Evolutionary conservation across 2,113 vertebrate genomes (phyloP).

Genomic region (Conger conger): DNA sequence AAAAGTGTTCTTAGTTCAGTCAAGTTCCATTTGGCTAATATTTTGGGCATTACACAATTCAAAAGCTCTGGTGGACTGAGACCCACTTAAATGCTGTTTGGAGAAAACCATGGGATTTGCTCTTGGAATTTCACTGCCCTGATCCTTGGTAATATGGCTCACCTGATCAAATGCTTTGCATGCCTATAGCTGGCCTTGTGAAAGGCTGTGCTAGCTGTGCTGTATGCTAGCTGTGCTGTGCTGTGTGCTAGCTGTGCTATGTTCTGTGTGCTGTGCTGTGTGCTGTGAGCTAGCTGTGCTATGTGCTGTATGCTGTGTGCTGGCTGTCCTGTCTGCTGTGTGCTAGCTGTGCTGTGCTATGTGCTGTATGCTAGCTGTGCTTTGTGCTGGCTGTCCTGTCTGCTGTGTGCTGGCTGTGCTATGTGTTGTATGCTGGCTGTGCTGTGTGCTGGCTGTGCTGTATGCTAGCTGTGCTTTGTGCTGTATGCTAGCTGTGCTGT

Average conservation of each 20-base stretch:
- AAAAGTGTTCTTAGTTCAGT: neutral
- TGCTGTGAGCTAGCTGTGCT: conserved; percentile 64
- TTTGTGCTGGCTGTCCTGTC: too few relatives aligned
- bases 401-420: too few relatives aligned
- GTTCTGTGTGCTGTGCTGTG: too few relatives aligned
- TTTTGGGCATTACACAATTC: neutral
- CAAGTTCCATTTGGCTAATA: neutral
- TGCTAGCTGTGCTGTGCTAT: conserved; percentile 69
- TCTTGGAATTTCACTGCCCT: neutral
- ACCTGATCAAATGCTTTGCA: neutral
- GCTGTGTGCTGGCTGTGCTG: too few relatives aligned
- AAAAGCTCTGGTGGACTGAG: neutral
- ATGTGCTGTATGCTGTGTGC: conserved; percentile 35
- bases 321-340: neutral
- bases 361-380: conserved; percentile 22
- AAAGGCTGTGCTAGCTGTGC: neutral
- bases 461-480: conserved; percentile 29
- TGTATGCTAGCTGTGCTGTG: neutral
- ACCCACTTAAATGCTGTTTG: neutral
- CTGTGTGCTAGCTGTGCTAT: too few relatives aligned
- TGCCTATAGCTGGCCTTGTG: neutral
- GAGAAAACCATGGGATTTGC: neutral
- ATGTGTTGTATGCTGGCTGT: too few relatives aligned
- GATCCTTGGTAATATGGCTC: neutral
- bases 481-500: too few relatives aligned